Base-by-base conservation (phyloP, 2,797 vertebrate species). In the Sebastes baramenuke region DNA sequence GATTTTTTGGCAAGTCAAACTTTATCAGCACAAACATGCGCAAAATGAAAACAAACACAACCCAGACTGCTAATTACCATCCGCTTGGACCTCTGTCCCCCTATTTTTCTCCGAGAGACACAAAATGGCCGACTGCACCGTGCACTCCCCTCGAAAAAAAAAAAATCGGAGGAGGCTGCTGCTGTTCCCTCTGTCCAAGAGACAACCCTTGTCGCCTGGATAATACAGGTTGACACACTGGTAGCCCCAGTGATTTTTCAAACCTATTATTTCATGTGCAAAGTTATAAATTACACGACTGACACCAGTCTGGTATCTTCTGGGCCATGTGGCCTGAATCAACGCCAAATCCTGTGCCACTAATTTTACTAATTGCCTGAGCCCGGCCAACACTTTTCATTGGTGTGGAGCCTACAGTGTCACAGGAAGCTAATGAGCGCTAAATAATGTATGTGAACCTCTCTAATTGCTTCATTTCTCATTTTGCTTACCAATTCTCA, bases 331-430 rank as follows among this genome's bases (percentile, higher is more conserved):
- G 95, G 95, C 95, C 96, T 95, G 95, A 96, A 94, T 91, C 93
- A 69, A 87, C 92, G 95, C 96, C 96, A 96, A 96, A 94, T 96
- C 95, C 95, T 93, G 91, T 93, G 93, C 95, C 94, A 92, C 96
- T 96, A 96, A 96, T 96, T 96, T 96, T 95, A 95, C 96, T 96
- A 96, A 96, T 96, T 96, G 95, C 95, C 94, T 94, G 93, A 94
- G 94, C 93, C 90, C 59, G 91, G 95, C 95, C 95, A 94, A 95
- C 87, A 94, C 94, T 95, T 96, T 91, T 90, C 94, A 95, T 95
- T 95, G 95, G 95, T 96, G 93, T 92, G 81, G 91, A 90, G 94
- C 93, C 92, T 92, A 80, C 94, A 90, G 91, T 95, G 96, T 96
- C 96, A 96, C 94, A 91, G 95, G 89, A 92, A 95, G 95, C 95